phyloP scores from a whole-genome alignment of 2,113 vertebrate genomes.

The Spea bombifrons region DNA sequence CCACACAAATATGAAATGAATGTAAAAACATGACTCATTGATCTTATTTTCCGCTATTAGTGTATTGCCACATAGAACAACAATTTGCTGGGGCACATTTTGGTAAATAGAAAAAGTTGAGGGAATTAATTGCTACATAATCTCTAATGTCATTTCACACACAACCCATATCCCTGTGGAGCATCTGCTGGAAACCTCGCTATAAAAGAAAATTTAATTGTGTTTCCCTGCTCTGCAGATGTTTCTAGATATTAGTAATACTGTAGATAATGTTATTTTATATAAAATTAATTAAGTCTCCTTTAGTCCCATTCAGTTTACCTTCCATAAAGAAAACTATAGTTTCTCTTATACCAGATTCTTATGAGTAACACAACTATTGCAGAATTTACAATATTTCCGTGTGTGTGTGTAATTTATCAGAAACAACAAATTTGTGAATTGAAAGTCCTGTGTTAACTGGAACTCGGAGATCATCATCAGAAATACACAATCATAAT shows the following conservation, averaged over 20 bases:
- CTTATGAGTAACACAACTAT: too few relatives aligned
- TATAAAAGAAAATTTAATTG: conserved; percentile 14
- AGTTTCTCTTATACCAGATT: too few relatives aligned
- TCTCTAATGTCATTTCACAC: conserved; percentile 12
- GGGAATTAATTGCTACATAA: conserved; percentile 1
- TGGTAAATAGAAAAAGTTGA: conserved; percentile 7
- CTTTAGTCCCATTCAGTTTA: background rate
- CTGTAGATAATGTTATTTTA: background rate
- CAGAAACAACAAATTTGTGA: too few relatives aligned
- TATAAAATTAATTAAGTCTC: background rate
- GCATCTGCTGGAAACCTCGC: conserved; percentile 12
- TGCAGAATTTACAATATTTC: too few relatives aligned
- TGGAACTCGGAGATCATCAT: too few relatives aligned
- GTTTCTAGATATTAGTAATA: background rate
- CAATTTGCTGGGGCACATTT: background rate
- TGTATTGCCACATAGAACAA: background rate
- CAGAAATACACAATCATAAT: too few relatives aligned
- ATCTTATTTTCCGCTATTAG: background rate
- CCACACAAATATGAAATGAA: background rate
- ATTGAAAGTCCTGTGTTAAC: too few relatives aligned
- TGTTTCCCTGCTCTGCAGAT: conserved; percentile 1
- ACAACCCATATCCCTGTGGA: conserved; percentile 5
- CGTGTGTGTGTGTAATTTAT: too few relatives aligned
- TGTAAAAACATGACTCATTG: background rate
- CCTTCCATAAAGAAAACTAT: background rate